A percentile compares a stretch with the other conserved stretches of the same genome.
These are phyloP conservation scores for Crotalus viridis DNA, from an alignment of 2,113 vertebrate species.

Conservation along the genomic window DNA sequence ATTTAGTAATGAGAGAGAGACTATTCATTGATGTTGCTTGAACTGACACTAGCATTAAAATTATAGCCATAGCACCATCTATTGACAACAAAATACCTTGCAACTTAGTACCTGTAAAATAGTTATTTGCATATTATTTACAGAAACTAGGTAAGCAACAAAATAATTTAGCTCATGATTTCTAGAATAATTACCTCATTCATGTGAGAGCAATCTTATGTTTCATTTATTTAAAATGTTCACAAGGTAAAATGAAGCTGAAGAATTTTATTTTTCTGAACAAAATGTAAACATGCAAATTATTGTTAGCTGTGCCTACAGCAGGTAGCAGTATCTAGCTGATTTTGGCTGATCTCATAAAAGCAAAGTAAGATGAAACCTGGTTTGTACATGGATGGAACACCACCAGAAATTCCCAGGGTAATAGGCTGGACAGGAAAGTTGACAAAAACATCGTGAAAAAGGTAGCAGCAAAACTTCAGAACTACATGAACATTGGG, in stretches of 20 bases:
- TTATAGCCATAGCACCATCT: conserved; percentile 57
- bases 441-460: not conserved
- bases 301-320: not conserved
- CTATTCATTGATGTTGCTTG: not conserved
- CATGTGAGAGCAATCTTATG: not conserved
- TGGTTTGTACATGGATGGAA: not conserved
- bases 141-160: accelerated
- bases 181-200: not conserved
- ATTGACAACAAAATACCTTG: not conserved
- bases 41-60: not conserved
- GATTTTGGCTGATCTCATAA: not conserved
- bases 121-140: not conserved
- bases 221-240: not conserved
- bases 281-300: not conserved
- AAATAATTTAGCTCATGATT: not conserved
- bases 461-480: not conserved
- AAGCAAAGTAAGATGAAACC: not conserved
- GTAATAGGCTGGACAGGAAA: not conserved
- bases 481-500: not conserved
- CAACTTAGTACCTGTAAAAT: not conserved
- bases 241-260: not conserved
- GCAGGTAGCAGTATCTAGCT: not conserved
- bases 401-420: not conserved
- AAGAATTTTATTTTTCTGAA: not conserved
- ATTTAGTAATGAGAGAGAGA: not conserved